Percentiles rank a stretch among this genome's conserved stretches.
Conservation (phyloP, 2,888 invertebrate genomes). For the Hyles lineata region DNA sequence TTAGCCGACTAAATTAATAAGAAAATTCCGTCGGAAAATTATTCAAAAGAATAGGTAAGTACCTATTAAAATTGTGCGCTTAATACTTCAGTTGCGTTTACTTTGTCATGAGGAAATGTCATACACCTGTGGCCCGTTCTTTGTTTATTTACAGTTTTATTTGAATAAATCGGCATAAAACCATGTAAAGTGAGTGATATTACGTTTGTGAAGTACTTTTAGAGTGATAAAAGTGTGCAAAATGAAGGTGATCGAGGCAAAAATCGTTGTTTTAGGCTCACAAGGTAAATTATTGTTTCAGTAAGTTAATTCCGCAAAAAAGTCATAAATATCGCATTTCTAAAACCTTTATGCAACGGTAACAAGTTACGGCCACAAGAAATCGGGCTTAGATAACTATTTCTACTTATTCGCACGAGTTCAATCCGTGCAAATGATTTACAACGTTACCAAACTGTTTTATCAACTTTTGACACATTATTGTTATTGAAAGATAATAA, state of each 20-base stretch:
- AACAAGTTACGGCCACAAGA: neutral
- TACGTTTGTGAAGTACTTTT: conserved; percentile 32
- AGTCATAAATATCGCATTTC: neutral
- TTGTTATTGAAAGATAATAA: neutral
- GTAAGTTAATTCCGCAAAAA: neutral
- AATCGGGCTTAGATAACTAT: neutral
- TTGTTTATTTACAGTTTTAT: conserved; percentile 23
- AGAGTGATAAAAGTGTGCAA: conserved; percentile 42
- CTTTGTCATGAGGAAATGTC: neutral
- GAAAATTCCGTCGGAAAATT: neutral
- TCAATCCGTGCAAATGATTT: neutral
- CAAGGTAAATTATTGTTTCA: conserved; percentile 86
- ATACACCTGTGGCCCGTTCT: neutral
- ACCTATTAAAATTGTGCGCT: conserved; percentile 6
- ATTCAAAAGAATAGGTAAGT: neutral
- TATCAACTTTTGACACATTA: conserved; percentile 2
- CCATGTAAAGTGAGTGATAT: conserved; percentile 44
- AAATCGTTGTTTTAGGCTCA: conserved; percentile 93
- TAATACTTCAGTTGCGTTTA: conserved; percentile 13
- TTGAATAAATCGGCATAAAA: conserved; percentile 30
- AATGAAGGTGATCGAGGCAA: conserved; percentile 92
- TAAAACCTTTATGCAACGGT: conserved; percentile 1
- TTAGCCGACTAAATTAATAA: no score
- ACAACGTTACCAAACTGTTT: neutral
- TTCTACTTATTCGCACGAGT: neutral